Evolutionary conservation across 1,140 invertebrate genomes (phyloP), one percentile per base, ranked within the genome.

Genomic region (Pseudomyrmex dendroicus): DNA sequence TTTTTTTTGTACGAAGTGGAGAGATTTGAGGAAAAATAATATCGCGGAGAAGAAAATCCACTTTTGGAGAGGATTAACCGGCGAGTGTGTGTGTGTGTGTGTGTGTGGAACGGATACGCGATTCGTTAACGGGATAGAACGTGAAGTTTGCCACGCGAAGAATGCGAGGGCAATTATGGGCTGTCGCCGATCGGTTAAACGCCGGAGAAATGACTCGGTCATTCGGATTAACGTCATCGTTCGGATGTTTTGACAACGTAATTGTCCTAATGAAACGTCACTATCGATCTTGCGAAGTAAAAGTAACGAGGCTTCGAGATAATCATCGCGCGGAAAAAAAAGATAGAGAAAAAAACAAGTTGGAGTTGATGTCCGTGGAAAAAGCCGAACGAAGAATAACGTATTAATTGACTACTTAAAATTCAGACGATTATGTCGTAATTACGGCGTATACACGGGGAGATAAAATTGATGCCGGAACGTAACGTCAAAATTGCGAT

Each of bases 81-180:
- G 15, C 22, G 15, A 44, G 22, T 15, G 35, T 1, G 20, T 82
- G 25, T 46, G 15, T 54, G 22, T 15, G 35, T 46, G 15, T 54
- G n/a, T 15, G 35, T 1, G 20, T 82, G 25, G 8, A 63, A 73
- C 56, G 48, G 68, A 82, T 52, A n/a, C 22, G 12, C 54, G 63
- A 46, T 62, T 54, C 50, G 25, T 73, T n/a, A 17, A 50, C 13
- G 35, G 17, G 2, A 12, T 13, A 10, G 22, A 12, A 10, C 5
- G 4, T 22, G 57, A 84, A 25, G 52, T 13, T 22, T 7, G 17
- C 54, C n/a, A 2, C 35, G 20, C 56, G 72, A 74, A 61, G 62
- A 77, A 83, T 70, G 50, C 77, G 57, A 17, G 48, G 35, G 57
- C 67, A 64, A 52, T 84, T 68, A 68, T 83, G 73, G 48, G 2